Base-by-base conservation (phyloP, 2,888 invertebrate species). In the Nomada ruficornis region DNA sequence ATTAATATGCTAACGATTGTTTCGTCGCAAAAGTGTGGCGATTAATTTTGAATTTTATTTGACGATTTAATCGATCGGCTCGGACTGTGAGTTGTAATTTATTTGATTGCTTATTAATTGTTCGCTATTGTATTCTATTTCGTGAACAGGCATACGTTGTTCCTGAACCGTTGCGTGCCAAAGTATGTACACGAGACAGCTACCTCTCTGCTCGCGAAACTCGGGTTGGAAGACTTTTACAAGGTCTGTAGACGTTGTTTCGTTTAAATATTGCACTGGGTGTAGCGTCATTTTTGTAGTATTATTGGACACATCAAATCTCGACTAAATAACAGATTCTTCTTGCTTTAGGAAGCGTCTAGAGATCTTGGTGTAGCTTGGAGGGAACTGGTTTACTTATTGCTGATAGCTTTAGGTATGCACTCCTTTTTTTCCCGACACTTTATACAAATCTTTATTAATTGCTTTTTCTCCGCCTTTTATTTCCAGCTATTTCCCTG, bases 361-460 rank as follows among this genome's bases (percentile, higher is more conserved):
- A 95, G 95, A 88, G 96, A 96, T 92, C 91, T 96, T 55, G 94
- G 95, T 80, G 91, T 94, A 7, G 95, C 95, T 26, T 96, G 96
- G 95, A 90, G 89, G 72, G 95, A 96, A 90, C 94, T 96, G 77
- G 87, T 96, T 52, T 95, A 95, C 88, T 93, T 96, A 77, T 94
- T 95, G 83, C 89, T 95, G 0, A 95, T 96, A 77, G 95, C 96
- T 57, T 93, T 96, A 65, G 96, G 96, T 96, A 94, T 77, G 64
- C 26, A 20, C n/a, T n/a, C 26, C 11, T 1, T 36, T 15, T 15
- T 5, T 0, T 0, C 15, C 1, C 29, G 3, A 0, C 9, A 7
- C 13, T 5, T 23, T 10, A 13, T n/a, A 42, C 18, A 44, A n/a
- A 20, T 29, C 18, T n/a, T 4, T 4, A 9, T 15, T 20, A 57